A percentile compares a stretch with the other conserved stretches of the same genome.
Conservation (phyloP, 2,888 invertebrate species). For the Steinernema carpocapsae region DNA sequence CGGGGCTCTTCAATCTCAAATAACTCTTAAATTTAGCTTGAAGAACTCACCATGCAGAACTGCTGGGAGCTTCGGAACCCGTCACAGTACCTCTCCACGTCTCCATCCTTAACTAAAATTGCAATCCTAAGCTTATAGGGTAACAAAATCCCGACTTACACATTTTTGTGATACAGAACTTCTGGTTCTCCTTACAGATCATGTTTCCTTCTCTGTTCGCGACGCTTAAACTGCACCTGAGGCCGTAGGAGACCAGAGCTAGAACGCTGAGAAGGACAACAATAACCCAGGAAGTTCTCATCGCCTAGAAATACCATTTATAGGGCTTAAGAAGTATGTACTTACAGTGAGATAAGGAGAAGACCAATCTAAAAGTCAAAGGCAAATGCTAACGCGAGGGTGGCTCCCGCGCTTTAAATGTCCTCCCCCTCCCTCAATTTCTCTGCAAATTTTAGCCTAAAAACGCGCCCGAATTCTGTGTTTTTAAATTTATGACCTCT, state of each 20-base stretch:
- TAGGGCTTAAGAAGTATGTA: neutral
- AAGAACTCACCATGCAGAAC: constrained; percentile 15
- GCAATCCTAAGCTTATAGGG: neutral
- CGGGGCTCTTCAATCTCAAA: neutral
- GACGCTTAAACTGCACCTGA: neutral
- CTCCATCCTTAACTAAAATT: constrained; percentile 22
- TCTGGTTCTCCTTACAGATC: constrained; percentile 25
- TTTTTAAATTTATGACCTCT: neutral
- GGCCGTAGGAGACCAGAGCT: neutral
- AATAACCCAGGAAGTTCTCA: neutral
- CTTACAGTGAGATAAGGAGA: neutral
- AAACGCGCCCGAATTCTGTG: neutral
- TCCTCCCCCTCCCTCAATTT: neutral
- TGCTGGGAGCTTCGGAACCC: neutral
- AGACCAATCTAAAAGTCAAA: neutral
- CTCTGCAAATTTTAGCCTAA: neutral
- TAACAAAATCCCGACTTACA: neutral
- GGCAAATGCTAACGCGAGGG: neutral
- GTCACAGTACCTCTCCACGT: constrained; percentile 20
- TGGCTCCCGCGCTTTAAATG: neutral
- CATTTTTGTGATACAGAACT: constrained; percentile 27
- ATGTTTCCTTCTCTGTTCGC: neutral
- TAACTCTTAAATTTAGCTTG: neutral
- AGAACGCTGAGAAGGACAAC: neutral
- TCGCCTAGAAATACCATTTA: neutral